Evolutionary conservation across 2,797 vertebrate genomes (phyloP).

Genomic region (Bovichtus variegatus): DNA sequence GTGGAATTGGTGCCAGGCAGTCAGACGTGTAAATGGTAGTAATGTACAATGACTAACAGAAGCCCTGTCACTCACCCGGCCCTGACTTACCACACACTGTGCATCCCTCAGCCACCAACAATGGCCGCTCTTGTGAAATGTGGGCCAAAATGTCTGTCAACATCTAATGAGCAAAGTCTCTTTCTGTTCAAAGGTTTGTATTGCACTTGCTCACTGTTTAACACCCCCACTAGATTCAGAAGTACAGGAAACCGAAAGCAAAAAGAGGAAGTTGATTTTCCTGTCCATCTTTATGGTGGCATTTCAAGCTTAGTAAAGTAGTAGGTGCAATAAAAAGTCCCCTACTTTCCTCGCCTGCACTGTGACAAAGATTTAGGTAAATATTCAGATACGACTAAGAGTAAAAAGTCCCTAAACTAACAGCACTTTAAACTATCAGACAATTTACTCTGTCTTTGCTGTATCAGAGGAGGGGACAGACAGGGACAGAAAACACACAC

Average conservation of each 20-base stretch:
- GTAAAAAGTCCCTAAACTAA: constrained; percentile 50
- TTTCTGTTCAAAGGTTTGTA: constrained; percentile 23
- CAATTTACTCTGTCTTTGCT: constrained; percentile 53
- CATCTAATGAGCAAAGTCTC: constrained; percentile 28
- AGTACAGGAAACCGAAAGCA: constrained; percentile 50
- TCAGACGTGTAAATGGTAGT: constrained; percentile 40
- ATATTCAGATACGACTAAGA: constrained; percentile 29
- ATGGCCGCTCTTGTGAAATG: constrained; percentile 59
- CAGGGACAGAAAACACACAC: constrained; percentile 42
- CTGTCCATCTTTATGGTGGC: not conserved
- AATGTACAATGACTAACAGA: constrained; percentile 64
- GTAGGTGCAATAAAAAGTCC: constrained; percentile 41
- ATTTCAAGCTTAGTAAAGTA: constrained; percentile 29
- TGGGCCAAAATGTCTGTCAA: constrained; percentile 33
- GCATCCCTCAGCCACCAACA: constrained; percentile 39
- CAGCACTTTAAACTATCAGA: constrained; percentile 34
- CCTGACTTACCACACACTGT: constrained; percentile 58
- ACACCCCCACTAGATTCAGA: not conserved
- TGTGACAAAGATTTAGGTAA: constrained; percentile 34
- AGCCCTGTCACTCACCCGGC: constrained; percentile 44
- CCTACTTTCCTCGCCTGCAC: constrained; percentile 32
- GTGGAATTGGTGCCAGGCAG: constrained; percentile 35
- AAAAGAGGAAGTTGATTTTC: constrained; percentile 61
- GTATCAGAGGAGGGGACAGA: constrained; percentile 36
- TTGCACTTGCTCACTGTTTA: constrained; percentile 3